Evolutionary conservation across 2,888 invertebrate genomes (phyloP).

Genomic region (Neoascia interrupta): DNA sequence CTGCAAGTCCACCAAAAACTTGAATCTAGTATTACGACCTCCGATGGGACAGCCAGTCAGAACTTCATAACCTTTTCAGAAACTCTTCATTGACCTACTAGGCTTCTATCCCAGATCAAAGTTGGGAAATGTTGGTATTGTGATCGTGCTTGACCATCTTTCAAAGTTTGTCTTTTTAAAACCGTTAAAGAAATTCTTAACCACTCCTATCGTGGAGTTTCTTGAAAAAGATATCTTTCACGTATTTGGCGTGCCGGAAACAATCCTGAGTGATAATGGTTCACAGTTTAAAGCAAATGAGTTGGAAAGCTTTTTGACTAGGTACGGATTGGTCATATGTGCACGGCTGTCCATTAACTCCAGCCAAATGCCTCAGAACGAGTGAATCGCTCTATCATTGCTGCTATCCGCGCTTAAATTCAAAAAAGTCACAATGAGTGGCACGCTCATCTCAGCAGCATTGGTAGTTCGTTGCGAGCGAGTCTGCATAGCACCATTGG

Average conservation of each 20-base stretch:
- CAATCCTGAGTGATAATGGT: slow-evolving; percentile 3
- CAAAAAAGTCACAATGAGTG: too few relatives aligned
- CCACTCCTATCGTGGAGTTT: neutral
- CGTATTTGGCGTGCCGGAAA: neutral
- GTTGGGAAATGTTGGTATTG: neutral
- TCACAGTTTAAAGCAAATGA: neutral
- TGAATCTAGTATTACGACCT: too few relatives aligned
- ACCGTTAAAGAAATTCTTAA: neutral
- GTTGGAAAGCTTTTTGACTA: neutral
- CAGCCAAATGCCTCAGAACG: too few relatives aligned
- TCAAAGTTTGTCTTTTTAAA: neutral
- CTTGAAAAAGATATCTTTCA: neutral
- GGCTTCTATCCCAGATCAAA: neutral
- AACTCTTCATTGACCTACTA: neutral
- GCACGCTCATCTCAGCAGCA: too few relatives aligned
- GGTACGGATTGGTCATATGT: too few relatives aligned
- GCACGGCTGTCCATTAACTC: too few relatives aligned
- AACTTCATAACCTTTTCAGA: neutral
- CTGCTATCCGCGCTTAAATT: too few relatives aligned
- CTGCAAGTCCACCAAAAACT: too few relatives aligned
- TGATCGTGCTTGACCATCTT: neutral
- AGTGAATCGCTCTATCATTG: too few relatives aligned
- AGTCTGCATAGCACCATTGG: too few relatives aligned
- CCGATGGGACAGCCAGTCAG: too few relatives aligned
- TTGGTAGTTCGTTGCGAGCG: too few relatives aligned